Conservation (phyloP, 2,797 vertebrate genomes). For the Mallotus villosus region DNA sequence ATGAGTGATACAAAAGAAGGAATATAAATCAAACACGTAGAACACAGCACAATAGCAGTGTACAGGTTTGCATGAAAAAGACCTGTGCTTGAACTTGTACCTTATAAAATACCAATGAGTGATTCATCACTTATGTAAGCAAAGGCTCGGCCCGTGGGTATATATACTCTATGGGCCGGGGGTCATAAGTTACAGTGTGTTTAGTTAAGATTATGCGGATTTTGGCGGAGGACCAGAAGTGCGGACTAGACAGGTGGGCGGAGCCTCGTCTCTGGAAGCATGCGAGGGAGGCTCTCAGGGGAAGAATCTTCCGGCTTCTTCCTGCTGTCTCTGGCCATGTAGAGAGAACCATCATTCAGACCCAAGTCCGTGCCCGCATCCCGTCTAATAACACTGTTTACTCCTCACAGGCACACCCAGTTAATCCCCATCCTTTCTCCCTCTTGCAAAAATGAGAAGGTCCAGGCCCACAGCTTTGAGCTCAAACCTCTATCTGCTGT, state of each 20-base stretch:
- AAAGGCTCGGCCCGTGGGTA: neutral
- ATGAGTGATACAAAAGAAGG: no score
- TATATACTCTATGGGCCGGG: neutral
- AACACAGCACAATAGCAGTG: no score
- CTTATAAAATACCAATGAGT: neutral
- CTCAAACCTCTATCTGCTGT: conserved; percentile 17
- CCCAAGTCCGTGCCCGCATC: conserved; percentile 36
- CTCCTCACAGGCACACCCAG: conserved; percentile 47
- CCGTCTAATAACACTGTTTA: conserved; percentile 57
- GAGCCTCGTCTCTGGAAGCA: neutral
- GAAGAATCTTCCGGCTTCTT: neutral
- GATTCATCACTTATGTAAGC: neutral
- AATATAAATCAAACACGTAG: no score
- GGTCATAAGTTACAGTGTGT: neutral
- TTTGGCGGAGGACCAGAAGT: neutral
- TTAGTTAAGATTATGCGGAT: neutral
- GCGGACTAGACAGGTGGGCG: neutral
- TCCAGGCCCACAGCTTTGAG: conserved; percentile 36
- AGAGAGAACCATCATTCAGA: conserved; percentile 37
- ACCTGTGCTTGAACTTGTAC: neutral
- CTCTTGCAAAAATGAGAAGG: conserved; percentile 34
- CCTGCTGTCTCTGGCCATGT: conserved; percentile 6
- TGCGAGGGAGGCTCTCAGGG: neutral
- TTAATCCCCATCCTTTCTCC: conserved; percentile 45
- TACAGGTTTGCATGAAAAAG: neutral